phyloP scores from a whole-genome alignment of 1,140 invertebrate species.

The Leptinotarsa texana region DNA sequence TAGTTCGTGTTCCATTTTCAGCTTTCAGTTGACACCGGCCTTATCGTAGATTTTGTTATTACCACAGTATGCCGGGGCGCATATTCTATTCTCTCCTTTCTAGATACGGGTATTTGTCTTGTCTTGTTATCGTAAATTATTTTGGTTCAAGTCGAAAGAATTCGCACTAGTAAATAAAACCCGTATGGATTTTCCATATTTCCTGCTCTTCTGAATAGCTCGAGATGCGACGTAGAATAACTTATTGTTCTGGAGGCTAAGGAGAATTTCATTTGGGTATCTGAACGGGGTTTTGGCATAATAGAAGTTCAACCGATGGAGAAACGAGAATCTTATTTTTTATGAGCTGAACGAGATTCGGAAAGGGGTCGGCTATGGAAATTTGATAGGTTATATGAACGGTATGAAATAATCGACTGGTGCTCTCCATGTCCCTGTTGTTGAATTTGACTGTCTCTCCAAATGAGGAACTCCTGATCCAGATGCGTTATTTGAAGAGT shows the following conservation, averaged over 20 bases:
- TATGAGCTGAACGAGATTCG: not conserved
- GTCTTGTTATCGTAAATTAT: conserved; percentile 19
- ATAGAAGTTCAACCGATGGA: not conserved
- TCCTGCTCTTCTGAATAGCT: not conserved
- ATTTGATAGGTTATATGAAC: too few species aligned
- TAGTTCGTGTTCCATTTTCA: conserved; percentile 2
- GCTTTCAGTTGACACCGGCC: not conserved
- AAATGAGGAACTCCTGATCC: too few species aligned
- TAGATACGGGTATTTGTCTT: conserved; percentile 11
- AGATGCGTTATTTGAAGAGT: too few species aligned
- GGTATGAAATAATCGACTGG: too few species aligned
- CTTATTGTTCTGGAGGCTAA: not conserved
- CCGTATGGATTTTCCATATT: conserved; percentile 5
- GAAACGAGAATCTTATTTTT: not conserved
- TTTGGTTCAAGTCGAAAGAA: conserved; percentile 5
- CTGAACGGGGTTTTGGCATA: not conserved
- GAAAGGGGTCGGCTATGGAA: too few species aligned
- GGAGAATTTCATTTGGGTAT: not conserved
- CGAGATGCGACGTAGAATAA: not conserved
- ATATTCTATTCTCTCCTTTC: not conserved
- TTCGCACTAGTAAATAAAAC: conserved; percentile 7
- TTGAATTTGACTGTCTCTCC: too few species aligned
- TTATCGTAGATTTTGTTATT: conserved; percentile 13
- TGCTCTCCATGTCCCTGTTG: too few species aligned
- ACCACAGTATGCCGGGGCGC: not conserved